phyloP scores from a whole-genome alignment of 2,113 vertebrate species.

The Aplodontia rufa region DNA sequence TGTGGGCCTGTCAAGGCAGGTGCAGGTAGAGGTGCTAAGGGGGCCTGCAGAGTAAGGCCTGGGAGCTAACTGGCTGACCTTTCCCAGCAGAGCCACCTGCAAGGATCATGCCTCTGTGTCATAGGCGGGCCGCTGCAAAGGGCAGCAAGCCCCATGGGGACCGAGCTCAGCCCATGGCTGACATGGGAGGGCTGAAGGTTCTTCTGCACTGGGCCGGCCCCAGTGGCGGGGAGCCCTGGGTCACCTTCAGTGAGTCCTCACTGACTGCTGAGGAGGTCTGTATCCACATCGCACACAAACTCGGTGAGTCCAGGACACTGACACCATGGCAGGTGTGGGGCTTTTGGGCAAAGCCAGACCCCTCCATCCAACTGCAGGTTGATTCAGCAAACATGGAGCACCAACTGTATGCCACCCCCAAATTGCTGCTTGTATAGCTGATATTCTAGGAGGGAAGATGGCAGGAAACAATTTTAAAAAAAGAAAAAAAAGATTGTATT shows the following conservation, averaged over 20 bases:
- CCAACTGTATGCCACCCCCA: neutral
- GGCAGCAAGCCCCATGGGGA: slow-evolving; percentile 8
- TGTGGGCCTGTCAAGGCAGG: neutral
- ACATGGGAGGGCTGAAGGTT: slow-evolving; percentile 83
- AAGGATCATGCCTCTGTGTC: slow-evolving; percentile 81
- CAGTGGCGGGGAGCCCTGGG: slow-evolving; percentile 81
- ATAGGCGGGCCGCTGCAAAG: neutral
- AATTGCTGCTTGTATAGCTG: neutral
- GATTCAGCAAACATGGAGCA: neutral
- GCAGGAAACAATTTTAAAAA: neutral
- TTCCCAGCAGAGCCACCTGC: neutral
- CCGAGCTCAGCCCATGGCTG: neutral
- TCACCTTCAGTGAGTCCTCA: slow-evolving; percentile 79
- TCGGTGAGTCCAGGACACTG: slow-evolving; percentile 81
- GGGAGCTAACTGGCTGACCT: neutral
- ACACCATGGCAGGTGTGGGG: rapidly evolving
- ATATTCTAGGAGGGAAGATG: neutral
- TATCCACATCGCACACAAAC: slow-evolving; percentile 85
- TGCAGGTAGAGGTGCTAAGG: neutral
- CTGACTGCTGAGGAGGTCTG: slow-evolving; percentile 90
- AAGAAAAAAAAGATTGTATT: neutral
- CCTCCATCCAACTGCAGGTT: neutral
- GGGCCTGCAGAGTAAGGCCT: neutral
- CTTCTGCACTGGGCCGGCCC: slow-evolving; percentile 89
- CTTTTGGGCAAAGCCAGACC: too few species aligned